Conservation (phyloP, 2,888 invertebrate species). For the Nycteola revayana region DNA sequence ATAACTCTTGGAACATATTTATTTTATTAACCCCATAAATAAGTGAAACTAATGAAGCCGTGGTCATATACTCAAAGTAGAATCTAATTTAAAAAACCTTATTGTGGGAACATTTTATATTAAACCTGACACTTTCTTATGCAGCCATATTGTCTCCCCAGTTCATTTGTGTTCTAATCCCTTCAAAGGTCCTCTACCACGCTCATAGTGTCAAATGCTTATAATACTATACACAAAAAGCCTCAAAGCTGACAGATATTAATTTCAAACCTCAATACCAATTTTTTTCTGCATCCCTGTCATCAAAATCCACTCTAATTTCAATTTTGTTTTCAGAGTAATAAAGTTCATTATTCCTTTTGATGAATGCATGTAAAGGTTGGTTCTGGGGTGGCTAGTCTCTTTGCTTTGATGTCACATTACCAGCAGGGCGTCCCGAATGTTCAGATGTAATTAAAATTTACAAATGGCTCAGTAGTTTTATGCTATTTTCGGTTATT, state of each 20-base stretch:
- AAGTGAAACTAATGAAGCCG: no score
- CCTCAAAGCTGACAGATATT: constrained; percentile 63
- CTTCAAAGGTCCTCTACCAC: constrained; percentile 58
- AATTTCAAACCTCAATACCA: constrained; percentile 51
- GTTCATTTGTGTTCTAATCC: constrained; percentile 42
- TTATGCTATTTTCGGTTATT: constrained; percentile 4
- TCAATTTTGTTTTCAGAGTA: constrained; percentile 1
- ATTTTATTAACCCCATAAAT: no score
- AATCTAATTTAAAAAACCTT: no score
- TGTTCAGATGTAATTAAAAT: constrained; percentile 53
- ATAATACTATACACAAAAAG: constrained; percentile 47
- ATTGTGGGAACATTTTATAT: no score
- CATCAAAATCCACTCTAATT: not conserved
- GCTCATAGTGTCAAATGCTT: constrained; percentile 67
- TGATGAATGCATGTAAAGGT: not conserved
- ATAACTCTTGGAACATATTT: no score
- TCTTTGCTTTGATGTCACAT: constrained; percentile 61
- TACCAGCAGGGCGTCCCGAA: constrained; percentile 53
- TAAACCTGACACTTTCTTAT: no score
- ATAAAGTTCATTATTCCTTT: constrained; percentile 4
- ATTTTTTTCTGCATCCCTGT: constrained; percentile 14
- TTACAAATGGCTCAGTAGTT: constrained; percentile 28
- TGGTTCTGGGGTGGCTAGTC: constrained; percentile 37
- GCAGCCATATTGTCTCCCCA: constrained; percentile 11
- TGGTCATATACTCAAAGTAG: no score